Evolutionary conservation across 2,113 vertebrate genomes (phyloP).

Genomic region (Podiceps cristatus): DNA sequence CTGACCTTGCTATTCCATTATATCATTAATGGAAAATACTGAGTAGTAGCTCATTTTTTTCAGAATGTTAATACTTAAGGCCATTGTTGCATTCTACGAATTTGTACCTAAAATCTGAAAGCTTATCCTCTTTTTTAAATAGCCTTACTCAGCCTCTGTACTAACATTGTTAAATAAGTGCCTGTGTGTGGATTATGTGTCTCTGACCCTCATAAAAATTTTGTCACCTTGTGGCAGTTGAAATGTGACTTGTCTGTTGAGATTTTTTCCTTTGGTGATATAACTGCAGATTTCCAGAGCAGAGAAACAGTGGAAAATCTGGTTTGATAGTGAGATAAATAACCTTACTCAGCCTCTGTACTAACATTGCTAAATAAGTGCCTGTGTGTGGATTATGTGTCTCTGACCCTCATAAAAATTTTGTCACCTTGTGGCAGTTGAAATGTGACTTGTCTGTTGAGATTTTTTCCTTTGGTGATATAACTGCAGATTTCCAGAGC

Average conservation of each 20-base stretch:
- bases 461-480: neutral
- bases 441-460: neutral
- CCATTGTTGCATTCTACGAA: neutral
- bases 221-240: neutral
- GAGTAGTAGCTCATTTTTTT: neutral
- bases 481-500: constrained; percentile 84
- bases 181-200: neutral
- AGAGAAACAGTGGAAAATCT: constrained; percentile 94
- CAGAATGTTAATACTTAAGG: neutral
- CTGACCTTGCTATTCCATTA: neutral
- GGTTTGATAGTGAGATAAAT: constrained; percentile 97
- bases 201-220: neutral
- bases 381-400: neutral
- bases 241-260: neutral
- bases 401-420: neutral
- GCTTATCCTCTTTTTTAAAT: neutral
- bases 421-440: neutral
- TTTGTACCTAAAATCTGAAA: neutral
- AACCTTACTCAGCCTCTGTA: too few species aligned
- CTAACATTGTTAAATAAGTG: neutral
- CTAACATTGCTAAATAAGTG: neutral
- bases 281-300: constrained; percentile 84
- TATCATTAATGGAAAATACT: neutral
- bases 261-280: neutral
- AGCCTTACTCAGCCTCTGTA: neutral